Conservation (phyloP, 2,888 invertebrate genomes). For the Torymus aiolomorphi region DNA sequence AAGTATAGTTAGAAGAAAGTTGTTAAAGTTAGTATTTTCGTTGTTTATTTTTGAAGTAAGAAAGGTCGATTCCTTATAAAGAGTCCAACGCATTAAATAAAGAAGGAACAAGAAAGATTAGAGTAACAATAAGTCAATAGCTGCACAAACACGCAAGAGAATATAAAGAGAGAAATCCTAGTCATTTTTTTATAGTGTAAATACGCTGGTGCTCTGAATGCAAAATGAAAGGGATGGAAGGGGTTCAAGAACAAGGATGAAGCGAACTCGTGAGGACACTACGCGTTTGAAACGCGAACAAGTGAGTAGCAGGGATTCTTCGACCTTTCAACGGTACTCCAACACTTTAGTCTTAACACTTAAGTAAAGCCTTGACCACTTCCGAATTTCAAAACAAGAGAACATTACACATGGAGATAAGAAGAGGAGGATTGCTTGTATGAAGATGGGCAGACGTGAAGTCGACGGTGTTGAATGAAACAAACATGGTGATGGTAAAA, state of each 20-base stretch:
- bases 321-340: constrained; percentile 37
- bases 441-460: not conserved
- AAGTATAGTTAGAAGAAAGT: constrained; percentile 45
- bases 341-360: constrained; percentile 49
- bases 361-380: constrained; percentile 57
- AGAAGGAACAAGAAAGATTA: constrained; percentile 31
- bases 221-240: constrained; percentile 14
- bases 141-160: constrained; percentile 49
- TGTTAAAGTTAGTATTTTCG: constrained; percentile 47
- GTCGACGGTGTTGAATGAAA: constrained; percentile 20
- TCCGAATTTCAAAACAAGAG: constrained; percentile 50
- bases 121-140: constrained; percentile 52
- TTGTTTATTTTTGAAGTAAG: constrained; percentile 40
- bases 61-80: constrained; percentile 33
- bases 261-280: constrained; percentile 27
- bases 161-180: constrained; percentile 50
- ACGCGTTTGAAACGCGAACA: constrained; percentile 29
- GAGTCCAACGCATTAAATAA: constrained; percentile 26
- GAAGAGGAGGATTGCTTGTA: not conserved
- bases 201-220: constrained; percentile 45
- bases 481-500: constrained; percentile 27
- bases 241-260: constrained; percentile 28
- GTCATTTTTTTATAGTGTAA: constrained; percentile 55
- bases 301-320: constrained; percentile 25
- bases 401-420: constrained; percentile 18